A percentile compares a stretch with the other conserved stretches of the same genome.
These are phyloP conservation scores for Leucopsar rothschildi DNA, from an alignment of 2,113 vertebrate genomes.

Conservation along the genomic window DNA sequence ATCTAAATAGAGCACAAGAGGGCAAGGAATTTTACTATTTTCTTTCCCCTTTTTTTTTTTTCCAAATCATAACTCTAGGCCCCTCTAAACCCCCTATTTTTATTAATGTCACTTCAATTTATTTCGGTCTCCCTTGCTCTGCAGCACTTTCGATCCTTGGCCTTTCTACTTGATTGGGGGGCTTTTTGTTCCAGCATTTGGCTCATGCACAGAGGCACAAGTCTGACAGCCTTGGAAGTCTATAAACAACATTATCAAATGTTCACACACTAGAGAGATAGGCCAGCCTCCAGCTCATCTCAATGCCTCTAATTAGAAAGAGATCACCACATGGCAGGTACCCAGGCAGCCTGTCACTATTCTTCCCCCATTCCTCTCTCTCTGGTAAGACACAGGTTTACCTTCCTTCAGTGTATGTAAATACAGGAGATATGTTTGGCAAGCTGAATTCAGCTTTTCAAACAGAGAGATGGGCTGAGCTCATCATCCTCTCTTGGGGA, in stretches of 20 bases:
- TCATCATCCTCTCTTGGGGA: not conserved
- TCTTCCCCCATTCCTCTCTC: not conserved
- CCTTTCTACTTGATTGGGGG: not conserved
- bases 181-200: not conserved
- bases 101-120: not conserved
- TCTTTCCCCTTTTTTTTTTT: not conserved
- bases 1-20: not conserved
- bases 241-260: slow-evolving; percentile 24
- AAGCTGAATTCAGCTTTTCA: not conserved
- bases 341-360: not conserved
- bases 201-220: not conserved
- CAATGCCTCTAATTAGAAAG: not conserved
- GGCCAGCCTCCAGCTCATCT: not conserved
- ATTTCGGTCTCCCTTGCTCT: not conserved
- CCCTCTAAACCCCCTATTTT: not conserved
- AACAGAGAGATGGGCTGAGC: not conserved
- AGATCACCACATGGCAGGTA: not conserved
- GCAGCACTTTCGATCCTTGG: not conserved
- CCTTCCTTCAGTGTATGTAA: not conserved
- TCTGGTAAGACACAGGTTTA: not conserved
- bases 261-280: not conserved
- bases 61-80: not conserved
- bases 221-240: not conserved
- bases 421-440: not conserved
- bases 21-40: not conserved